Percentiles rank a stretch among this genome's conserved stretches.
These are phyloP conservation scores for Eutolmus rufibarbis DNA, from an alignment of 2,888 invertebrate species.

Conservation along the genomic window DNA sequence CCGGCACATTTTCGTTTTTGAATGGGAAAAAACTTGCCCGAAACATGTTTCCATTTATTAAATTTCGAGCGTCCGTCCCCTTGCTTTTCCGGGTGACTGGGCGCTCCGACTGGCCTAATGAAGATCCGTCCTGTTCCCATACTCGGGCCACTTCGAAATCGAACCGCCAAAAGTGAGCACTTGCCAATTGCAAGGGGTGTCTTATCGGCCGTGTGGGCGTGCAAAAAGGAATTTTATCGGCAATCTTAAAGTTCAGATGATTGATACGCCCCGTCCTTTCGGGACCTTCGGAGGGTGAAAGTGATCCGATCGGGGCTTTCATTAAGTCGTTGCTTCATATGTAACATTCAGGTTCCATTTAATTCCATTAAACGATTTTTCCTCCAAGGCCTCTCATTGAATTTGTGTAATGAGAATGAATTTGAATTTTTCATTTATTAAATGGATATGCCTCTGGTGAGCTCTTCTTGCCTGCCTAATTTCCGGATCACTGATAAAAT, in stretches of 20 bases:
- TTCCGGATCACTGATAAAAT: not conserved
- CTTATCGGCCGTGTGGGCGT: conserved; percentile 38
- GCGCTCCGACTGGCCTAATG: conserved; percentile 38
- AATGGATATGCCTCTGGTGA: not conserved
- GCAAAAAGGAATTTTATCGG: conserved; percentile 43
- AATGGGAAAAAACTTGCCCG: conserved; percentile 41
- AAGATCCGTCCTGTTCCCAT: conserved; percentile 10
- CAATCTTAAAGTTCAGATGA: conserved; percentile 34
- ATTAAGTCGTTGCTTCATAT: not conserved
- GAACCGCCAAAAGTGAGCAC: conserved; percentile 16
- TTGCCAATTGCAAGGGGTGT: conserved; percentile 23
- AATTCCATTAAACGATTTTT: not conserved
- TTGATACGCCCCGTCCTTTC: conserved; percentile 42
- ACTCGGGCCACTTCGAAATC: conserved; percentile 12
- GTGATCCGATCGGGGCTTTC: not conserved
- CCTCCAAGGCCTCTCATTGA: not conserved
- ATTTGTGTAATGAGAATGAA: not conserved
- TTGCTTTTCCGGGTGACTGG: conserved; percentile 44
- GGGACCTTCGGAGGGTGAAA: not conserved
- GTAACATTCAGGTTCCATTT: not conserved
- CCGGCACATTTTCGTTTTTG: conserved; percentile 19
- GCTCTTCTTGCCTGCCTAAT: not conserved
- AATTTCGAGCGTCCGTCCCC: conserved; percentile 41
- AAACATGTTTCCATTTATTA: conserved; percentile 47
- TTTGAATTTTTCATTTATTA: not conserved